Percentiles rank a stretch among this genome's conserved stretches.
Conservation (phyloP, 1,140 invertebrate species). For the Palaemon carinicauda region DNA sequence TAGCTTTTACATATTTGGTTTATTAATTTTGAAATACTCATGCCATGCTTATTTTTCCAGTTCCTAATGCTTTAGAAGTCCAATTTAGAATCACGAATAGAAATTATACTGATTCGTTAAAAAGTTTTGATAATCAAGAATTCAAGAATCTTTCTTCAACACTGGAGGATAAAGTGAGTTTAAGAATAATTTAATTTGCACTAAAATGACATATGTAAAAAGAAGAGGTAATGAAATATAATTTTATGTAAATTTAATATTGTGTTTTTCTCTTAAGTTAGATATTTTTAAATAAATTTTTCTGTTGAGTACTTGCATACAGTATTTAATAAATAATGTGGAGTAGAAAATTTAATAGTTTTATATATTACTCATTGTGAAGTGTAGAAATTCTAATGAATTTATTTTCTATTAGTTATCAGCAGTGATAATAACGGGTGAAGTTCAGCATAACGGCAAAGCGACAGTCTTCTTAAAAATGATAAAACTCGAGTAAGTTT, state of each 20-base stretch:
- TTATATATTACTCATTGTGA: not conserved
- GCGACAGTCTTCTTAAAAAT: constrained; percentile 16
- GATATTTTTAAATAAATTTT: too few relatives aligned
- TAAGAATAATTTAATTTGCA: not conserved
- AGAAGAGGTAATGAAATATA: too few relatives aligned
- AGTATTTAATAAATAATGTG: not conserved
- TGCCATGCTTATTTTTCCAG: not conserved
- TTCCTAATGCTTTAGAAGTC: constrained; percentile 29
- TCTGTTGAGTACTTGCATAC: too few relatives aligned
- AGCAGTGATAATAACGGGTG: too few relatives aligned
- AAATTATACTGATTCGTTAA: not conserved
- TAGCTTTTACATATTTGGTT: too few relatives aligned
- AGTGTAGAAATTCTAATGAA: not conserved
- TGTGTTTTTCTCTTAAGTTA: too few relatives aligned
- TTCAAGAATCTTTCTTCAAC: not conserved
- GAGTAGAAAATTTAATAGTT: too few relatives aligned
- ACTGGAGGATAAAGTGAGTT: constrained; percentile 11
- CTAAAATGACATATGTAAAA: too few relatives aligned
- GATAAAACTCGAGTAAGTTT: constrained; percentile 38
- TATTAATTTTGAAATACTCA: too few relatives aligned
- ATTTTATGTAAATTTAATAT: too few relatives aligned
- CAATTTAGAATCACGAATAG: constrained; percentile 27
- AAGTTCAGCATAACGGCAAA: constrained; percentile 18
- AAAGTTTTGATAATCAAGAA: not conserved
- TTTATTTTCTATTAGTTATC: not conserved